A percentile compares a stretch with the other conserved stretches of the same genome.
phyloP scores from a whole-genome alignment of 2,888 invertebrate species.

The Strigamia crassipes region DNA sequence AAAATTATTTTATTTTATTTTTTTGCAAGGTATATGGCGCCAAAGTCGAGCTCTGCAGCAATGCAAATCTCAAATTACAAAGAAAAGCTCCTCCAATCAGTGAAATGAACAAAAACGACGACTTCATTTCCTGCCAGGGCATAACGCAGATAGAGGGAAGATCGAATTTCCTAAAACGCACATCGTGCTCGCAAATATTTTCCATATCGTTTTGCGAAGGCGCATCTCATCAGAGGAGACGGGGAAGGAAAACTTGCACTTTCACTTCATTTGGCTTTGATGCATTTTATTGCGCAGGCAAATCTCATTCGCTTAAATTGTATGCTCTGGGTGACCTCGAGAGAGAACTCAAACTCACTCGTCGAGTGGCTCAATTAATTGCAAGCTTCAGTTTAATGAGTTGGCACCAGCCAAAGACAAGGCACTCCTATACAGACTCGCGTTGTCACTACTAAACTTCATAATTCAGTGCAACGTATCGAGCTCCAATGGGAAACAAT shows the following conservation, averaged over 20 bases:
- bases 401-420: constrained; percentile 13
- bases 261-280: constrained; percentile 21
- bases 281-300: constrained; percentile 15
- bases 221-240: neutral
- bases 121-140: constrained; percentile 15
- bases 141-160: neutral
- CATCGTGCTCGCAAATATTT: constrained; percentile 15
- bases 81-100: neutral
- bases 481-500: neutral
- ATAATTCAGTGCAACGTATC: neutral
- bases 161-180: constrained; percentile 10
- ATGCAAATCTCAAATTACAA: constrained; percentile 17
- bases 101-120: constrained; percentile 16
- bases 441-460: constrained; percentile 21
- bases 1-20: no score
- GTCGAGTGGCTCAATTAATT: constrained; percentile 21
- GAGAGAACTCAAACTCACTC: constrained; percentile 17
- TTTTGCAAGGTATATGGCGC: neutral
- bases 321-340: constrained; percentile 21
- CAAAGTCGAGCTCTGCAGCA: neutral
- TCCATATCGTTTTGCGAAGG: neutral
- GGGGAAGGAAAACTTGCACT: neutral
- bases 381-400: constrained; percentile 16
- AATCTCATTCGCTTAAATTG: constrained; percentile 21
- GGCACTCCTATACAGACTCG: neutral